A percentile compares a stretch with the other conserved stretches of the same genome.
These are phyloP conservation scores for Coptotermes formosanus DNA, from an alignment of 1,140 invertebrate genomes.

Conservation along the genomic window DNA sequence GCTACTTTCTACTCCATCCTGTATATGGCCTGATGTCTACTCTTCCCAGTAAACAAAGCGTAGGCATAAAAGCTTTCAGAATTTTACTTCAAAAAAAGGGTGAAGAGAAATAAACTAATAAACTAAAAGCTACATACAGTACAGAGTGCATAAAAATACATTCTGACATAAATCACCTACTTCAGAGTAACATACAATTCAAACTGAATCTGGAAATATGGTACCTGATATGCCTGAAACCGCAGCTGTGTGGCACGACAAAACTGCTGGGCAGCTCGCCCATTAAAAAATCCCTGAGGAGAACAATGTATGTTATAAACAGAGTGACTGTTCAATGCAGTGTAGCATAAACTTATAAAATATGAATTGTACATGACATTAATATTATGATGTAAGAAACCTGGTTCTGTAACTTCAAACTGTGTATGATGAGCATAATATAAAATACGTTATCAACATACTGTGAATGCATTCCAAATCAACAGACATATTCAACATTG, in stretches of 20 bases:
- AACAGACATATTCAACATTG: too few relatives aligned
- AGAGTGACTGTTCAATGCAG: background rate
- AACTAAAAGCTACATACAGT: too few relatives aligned
- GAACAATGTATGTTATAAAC: background rate
- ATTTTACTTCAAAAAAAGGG: background rate
- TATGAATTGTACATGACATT: background rate
- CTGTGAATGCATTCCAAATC: too few relatives aligned
- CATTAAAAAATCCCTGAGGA: slow-evolving; percentile 5
- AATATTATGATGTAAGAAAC: too few relatives aligned
- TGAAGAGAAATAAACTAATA: too few relatives aligned
- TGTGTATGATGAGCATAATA: too few relatives aligned
- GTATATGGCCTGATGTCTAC: background rate
- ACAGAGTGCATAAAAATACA: too few relatives aligned
- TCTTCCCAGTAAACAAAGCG: background rate
- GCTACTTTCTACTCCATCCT: too few relatives aligned
- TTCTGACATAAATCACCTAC: too few relatives aligned
- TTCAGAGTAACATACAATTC: background rate
- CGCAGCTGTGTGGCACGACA: background rate
- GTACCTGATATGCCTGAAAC: slow-evolving; percentile 9
- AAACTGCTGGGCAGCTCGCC: slow-evolving; percentile 13
- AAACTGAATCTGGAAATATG: background rate
- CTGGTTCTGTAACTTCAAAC: too few relatives aligned
- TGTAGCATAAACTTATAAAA: background rate
- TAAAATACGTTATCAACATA: too few relatives aligned
- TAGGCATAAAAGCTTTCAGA: too few relatives aligned